Evolutionary conservation across 2,113 vertebrate species (phyloP), one percentile per base, ranked within the genome.

Genomic region (Hippocampus mohnikei): DNA sequence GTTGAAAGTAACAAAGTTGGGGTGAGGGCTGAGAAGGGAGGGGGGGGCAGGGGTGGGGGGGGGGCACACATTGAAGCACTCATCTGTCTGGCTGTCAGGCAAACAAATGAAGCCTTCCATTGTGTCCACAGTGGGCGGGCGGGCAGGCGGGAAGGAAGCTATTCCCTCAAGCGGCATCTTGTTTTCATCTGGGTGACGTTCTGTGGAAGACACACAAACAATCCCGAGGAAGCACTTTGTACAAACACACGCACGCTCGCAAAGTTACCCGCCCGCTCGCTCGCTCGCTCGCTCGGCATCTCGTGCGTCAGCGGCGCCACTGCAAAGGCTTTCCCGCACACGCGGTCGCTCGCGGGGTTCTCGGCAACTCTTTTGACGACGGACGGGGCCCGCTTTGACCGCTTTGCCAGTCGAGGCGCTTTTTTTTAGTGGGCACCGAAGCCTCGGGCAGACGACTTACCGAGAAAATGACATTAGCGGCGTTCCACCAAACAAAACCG

Each of bases 241-340:
- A 44, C 80, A 64, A 70, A 75, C 79, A 84, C 15, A 20, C 44
- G 13, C 44, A 46, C 44, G 13, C 46, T 16, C 46, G 18, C 16
- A 50, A 21, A 74, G 15, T 41, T 40, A 72, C 73, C 25, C 25
- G 79, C 67, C 75, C 53, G 53, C 63, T 70, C 52, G 71, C 67
- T 76, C 53, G 53, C 63, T 70, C 52, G 71, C 67, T 76, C 53
- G 53, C 63, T 70, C 52, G 71, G 61, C 62, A 44, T 77, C 42
- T 78, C 33, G 33, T 77, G 74, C 78, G 77, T 80, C 76, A 79
- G 72, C 76, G 46, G 74, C 76, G 46, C 62, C 60, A 52, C 67
- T 53, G 40, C 18, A 42, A 87, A 75, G 81, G 87, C 83, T 87
- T 88, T 83, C 86, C 86, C 80, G 50, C 27, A 73, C 77, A 56